Evolutionary conservation across 2,113 vertebrate species (phyloP).

Genomic region (Heptranchias perlo): DNA sequence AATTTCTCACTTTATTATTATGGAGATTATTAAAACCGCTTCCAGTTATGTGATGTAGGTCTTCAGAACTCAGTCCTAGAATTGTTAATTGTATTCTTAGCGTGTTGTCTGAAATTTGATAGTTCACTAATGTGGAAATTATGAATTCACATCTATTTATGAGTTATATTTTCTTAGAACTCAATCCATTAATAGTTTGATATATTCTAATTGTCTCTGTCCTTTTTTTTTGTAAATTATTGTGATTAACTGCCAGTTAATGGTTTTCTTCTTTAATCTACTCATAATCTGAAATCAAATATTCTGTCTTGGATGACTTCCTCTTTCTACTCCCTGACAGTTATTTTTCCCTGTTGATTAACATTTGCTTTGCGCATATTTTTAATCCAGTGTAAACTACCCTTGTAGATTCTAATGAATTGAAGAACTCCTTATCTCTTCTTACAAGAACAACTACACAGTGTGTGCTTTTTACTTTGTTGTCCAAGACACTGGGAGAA

Average conservation of each 20-base stretch:
- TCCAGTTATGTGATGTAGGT: neutral
- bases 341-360: neutral
- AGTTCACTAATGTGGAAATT: neutral
- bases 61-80: neutral
- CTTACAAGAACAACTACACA: neutral
- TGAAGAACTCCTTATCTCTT: neutral
- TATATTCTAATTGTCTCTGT: neutral
- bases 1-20: neutral
- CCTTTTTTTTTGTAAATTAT: neutral
- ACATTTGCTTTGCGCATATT: neutral
- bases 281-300: neutral
- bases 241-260: neutral
- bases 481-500: neutral
- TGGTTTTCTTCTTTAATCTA: neutral
- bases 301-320: neutral
- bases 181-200: neutral
- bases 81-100: neutral
- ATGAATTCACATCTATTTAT: neutral
- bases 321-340: neutral
- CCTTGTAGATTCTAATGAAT: neutral
- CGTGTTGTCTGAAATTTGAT: neutral
- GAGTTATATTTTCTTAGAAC: neutral
- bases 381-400: neutral
- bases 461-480: neutral
- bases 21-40: neutral